Evolutionary conservation across 1,140 invertebrate genomes (phyloP).

Genomic region (Elymnias hypermnestra): DNA sequence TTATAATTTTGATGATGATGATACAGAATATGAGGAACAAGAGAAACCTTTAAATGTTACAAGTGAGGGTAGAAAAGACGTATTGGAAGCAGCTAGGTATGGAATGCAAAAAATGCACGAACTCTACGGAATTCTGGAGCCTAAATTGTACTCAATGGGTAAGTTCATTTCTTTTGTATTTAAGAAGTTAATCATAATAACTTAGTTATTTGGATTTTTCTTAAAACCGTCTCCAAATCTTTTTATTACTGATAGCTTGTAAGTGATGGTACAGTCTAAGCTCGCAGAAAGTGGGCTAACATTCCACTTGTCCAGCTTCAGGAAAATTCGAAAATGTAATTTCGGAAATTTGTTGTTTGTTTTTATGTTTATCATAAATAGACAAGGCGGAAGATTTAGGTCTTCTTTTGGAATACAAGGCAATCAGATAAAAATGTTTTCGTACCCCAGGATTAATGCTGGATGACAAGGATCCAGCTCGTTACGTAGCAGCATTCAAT

Average conservation of each 20-base stretch:
- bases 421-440: too few species aligned
- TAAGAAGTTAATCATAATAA: too few species aligned
- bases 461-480: constrained; percentile 81
- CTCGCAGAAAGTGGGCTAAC: too few species aligned
- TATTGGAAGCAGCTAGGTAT: constrained; percentile 79
- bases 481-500: constrained; percentile 85
- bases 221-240: too few species aligned
- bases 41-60: constrained; percentile 27
- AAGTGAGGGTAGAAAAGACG: constrained; percentile 58
- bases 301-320: too few species aligned
- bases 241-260: too few species aligned
- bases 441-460: constrained; percentile 81
- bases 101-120: constrained; percentile 82
- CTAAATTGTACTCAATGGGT: constrained; percentile 83
- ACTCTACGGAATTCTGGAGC: constrained; percentile 81
- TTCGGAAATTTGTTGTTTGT: too few species aligned
- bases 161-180: constrained; percentile 32
- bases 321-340: too few species aligned
- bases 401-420: too few species aligned
- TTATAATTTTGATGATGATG: constrained; percentile 32
- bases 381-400: too few species aligned
- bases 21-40: constrained; percentile 37
- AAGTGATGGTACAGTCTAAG: too few species aligned
- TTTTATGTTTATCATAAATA: too few species aligned
- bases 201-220: neutral